Base-by-base conservation (phyloP, 2,797 vertebrate genomes). In the Dromococcyx pavoninus region DNA sequence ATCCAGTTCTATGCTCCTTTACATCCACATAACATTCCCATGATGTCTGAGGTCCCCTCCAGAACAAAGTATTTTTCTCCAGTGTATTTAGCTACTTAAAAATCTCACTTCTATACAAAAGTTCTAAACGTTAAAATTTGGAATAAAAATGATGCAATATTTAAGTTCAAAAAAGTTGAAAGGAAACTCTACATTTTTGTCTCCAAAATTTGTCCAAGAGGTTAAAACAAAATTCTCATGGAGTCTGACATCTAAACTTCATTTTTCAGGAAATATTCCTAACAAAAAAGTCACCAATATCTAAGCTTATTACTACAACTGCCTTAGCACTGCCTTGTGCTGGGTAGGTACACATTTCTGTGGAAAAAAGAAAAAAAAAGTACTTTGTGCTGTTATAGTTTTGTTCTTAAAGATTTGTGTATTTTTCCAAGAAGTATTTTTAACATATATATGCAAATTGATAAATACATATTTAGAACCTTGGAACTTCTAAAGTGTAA, bases 391-490 rank as follows among this genome's bases (percentile, higher is more conserved):
- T 86, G 14, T 73, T 44, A 43, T 11, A 43, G 16, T 74, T 89
- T 92, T 76, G 39, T 46, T 61, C 21, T 23, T 73, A 24, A 39
- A 60, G 17, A 56, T 39, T 30, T 74, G 19, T 57, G 7, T 9
- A n/a, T 77, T 81, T 93, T 86, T 80, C 32, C 17, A 2, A 74
- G 71, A 76, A 51, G 3, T 28, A 27, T 72, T 74, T 73, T 66
- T 37, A 81, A 41, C n/a, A 58, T 11, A 60, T 3, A 62, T 7
- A 15, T 19, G 37, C 1, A 79, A 33, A 54, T n/a, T 75, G 25
- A 1, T 39, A 61, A 67, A 19, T 5, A 30, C 0, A 0, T 23
- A 33, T 53, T 88, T 61, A 19, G 80, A 65, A 17, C 0, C 1
- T 6, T 27, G 10, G 73, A 92, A 75, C 7, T 33, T 17, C 35